phyloP scores from a whole-genome alignment of 2,113 vertebrate species.

The Entomyzon cyanotis region DNA sequence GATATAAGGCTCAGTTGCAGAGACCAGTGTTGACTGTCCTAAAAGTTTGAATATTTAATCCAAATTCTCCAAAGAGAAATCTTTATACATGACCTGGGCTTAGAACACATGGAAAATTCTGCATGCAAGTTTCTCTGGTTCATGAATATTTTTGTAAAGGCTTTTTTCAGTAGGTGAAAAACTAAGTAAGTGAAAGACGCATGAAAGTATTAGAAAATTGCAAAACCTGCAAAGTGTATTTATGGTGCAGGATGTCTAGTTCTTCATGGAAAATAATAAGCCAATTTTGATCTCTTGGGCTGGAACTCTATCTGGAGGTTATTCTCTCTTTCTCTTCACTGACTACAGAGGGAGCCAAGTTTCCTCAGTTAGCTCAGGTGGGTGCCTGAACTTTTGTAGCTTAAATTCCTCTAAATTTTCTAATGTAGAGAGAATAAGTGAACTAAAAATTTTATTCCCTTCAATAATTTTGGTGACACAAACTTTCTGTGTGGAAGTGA shows the following conservation, averaged over 20 bases:
- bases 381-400: background rate
- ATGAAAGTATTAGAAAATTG: background rate
- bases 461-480: background rate
- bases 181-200: background rate
- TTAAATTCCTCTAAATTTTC: background rate
- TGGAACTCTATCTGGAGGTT: background rate
- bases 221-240: background rate
- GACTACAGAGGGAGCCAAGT: conserved; percentile 59
- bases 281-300: background rate
- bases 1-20: background rate
- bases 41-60: background rate
- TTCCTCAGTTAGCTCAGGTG: conserved; percentile 3
- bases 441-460: background rate
- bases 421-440: background rate
- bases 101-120: background rate
- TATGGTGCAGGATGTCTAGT: background rate
- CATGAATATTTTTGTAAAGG: background rate
- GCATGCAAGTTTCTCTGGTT: background rate
- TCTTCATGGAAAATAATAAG: background rate
- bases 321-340: background rate
- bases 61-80: background rate
- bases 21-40: background rate
- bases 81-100: background rate
- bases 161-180: background rate
- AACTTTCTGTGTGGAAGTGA: background rate